Base-by-base conservation (phyloP, 2,113 vertebrate species). In the Syngnathus typhle region DNA sequence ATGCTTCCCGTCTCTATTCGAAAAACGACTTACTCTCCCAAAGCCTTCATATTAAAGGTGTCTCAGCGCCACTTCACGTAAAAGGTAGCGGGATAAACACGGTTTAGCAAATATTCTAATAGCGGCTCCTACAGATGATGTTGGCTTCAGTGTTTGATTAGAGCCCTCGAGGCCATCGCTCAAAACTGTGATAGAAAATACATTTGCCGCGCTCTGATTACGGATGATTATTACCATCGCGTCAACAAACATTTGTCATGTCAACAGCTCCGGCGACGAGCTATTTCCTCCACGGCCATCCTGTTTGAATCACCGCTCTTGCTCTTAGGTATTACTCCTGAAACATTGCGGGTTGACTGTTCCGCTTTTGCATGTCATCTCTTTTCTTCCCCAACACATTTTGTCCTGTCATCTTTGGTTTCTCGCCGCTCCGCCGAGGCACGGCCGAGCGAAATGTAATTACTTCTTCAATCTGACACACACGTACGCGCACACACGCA, bases 171-270 rank as follows among this genome's bases (percentile, higher is more conserved):
- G 82, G 84, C 84, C 79, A 84, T 87, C 85, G 83, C 77, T 86
- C 76, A 82, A 82, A 85, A 82, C 78, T 82, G 71, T 80, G 82
- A 87, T 84, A 78, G 81, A 84, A 86, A 85, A 84, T 65, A 13
- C 83, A 81, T 88, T 86, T 84, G 75, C 82, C 78, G 80, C 82
- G 82, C 77, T 83, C 79, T 86, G 83, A 87, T 88, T 88, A 84
- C 83, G 84, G 79, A 89, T 88, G 81, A 88, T 88, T 82, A 88
- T 88, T 85, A 80, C 84, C 82, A 87, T 76, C 74, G 82, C 84
- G 85, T 79, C 79, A 88, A 81, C 80, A 87, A 87, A 89, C 84
- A 88, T 88, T 87, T 87, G 82, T 88, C 84, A 82, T 85, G 83
- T 88, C 87, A 87, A 87, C 84, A 81, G 83, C 85, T 76, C 77